A percentile compares a stretch with the other conserved stretches of the same genome.
Conservation (phyloP, 2,888 invertebrate species). For the Herminia tarsipennalis region DNA sequence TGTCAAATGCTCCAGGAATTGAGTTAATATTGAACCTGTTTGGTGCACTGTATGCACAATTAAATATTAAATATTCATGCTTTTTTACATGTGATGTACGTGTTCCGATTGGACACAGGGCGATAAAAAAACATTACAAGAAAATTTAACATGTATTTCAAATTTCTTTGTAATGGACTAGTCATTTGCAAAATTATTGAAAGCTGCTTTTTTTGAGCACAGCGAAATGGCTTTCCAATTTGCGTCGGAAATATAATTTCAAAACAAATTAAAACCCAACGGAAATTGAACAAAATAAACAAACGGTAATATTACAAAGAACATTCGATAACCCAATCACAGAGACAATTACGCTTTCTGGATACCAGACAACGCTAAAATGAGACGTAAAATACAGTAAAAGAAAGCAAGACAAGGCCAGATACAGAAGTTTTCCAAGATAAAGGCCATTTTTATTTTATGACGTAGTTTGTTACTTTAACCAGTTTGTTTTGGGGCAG, state of each 20-base stretch:
- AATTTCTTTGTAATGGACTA: slow-evolving; percentile 15
- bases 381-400: slow-evolving; percentile 7
- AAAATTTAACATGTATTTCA: slow-evolving; percentile 2
- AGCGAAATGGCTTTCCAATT: not conserved
- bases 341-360: slow-evolving; percentile 21
- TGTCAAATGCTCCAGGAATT: too few relatives aligned
- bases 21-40: too few relatives aligned
- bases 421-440: slow-evolving; percentile 17
- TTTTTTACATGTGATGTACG: too few relatives aligned
- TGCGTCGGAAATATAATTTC: not conserved
- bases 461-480: slow-evolving; percentile 35
- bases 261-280: slow-evolving; percentile 12
- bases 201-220: not conserved
- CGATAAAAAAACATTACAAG: not conserved
- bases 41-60: too few relatives aligned
- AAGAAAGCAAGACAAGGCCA: slow-evolving; percentile 14
- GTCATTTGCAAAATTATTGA: slow-evolving; percentile 19
- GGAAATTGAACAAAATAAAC: slow-evolving; percentile 15
- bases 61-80: too few relatives aligned
- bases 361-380: slow-evolving; percentile 19
- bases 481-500: slow-evolving; percentile 30
- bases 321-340: slow-evolving; percentile 41
- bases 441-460: slow-evolving; percentile 39
- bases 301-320: slow-evolving; percentile 17
- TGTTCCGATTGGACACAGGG: too few relatives aligned